Percentiles rank a stretch among this genome's conserved stretches.
Evolutionary conservation across 2,797 vertebrate species (phyloP).

Genomic region (Spinus pinus): DNA sequence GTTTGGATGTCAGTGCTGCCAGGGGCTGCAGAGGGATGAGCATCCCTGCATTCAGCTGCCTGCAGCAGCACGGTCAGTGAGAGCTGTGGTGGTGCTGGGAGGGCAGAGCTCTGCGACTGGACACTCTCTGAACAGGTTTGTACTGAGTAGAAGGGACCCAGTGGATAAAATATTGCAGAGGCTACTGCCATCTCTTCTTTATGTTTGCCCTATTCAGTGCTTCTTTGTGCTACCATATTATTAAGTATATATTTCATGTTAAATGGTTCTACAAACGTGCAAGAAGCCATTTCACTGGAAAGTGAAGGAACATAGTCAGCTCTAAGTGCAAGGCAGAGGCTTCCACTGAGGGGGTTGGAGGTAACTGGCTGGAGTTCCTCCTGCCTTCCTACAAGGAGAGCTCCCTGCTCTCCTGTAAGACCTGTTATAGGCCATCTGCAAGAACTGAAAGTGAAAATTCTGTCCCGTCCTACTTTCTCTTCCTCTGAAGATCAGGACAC

Average conservation of each 20-base stretch:
- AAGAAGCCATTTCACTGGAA: not conserved
- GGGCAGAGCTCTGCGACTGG: not conserved
- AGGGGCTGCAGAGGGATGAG: not conserved
- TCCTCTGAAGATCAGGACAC: not conserved
- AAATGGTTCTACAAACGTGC: not conserved
- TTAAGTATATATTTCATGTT: constrained; percentile 2
- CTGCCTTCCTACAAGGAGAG: not conserved
- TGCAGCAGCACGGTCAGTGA: rapidly evolving
- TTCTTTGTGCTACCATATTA: not conserved
- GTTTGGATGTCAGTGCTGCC: not conserved
- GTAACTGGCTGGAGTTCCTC: not conserved
- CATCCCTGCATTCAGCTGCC: not conserved
- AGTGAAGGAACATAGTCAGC: not conserved
- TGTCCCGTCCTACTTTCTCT: not conserved
- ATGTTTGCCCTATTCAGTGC: not conserved
- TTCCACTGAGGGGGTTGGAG: not conserved
- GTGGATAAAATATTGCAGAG: not conserved
- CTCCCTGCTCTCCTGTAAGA: not conserved
- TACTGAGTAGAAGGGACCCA: not conserved
- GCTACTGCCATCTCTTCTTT: not conserved
- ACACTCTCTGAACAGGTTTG: not conserved
- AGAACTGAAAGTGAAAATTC: not conserved
- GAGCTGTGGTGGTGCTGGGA: rapidly evolving
- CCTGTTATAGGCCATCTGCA: not conserved
- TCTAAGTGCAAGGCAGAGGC: not conserved